A percentile compares a stretch with the other conserved stretches of the same genome.
Evolutionary conservation across 1,140 invertebrate species (phyloP).

Genomic region (Zeugodacus cucurbitae): DNA sequence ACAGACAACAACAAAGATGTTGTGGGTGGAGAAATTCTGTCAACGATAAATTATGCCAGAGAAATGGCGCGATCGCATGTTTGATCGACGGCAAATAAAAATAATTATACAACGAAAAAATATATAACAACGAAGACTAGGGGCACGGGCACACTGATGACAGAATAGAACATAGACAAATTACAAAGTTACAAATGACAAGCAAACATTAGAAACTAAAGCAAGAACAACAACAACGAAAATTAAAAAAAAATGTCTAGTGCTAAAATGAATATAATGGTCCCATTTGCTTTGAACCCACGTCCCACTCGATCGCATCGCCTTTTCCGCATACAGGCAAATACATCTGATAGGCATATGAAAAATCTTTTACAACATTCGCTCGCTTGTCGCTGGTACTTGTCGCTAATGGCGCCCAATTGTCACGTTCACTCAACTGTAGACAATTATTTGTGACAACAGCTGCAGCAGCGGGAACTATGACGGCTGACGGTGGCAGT

Average conservation of each 20-base stretch:
- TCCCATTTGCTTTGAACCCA: neutral
- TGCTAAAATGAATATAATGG: neutral
- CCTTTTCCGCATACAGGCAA: too few relatives aligned
- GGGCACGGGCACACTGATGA: neutral
- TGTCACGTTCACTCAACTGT: conserved; percentile 32
- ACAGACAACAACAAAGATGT: neutral
- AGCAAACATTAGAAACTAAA: neutral
- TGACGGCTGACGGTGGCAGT: neutral
- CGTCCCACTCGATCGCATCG: too few relatives aligned
- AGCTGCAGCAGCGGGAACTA: neutral
- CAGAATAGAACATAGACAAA: neutral
- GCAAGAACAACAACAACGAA: too few relatives aligned
- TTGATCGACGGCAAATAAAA: neutral
- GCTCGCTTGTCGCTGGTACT: neutral
- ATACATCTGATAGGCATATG: neutral
- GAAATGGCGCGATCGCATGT: conserved; percentile 16
- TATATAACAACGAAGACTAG: neutral
- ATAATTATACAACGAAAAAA: neutral
- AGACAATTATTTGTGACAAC: conserved; percentile 21
- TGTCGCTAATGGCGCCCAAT: conserved; percentile 23
- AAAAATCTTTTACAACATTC: neutral
- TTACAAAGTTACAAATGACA: neutral
- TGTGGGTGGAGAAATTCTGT: conserved; percentile 13
- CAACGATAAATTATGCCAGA: neutral
- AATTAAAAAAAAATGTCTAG: neutral